Conservation (phyloP, 2,797 vertebrate genomes). For the Sarcophilus harrisii region DNA sequence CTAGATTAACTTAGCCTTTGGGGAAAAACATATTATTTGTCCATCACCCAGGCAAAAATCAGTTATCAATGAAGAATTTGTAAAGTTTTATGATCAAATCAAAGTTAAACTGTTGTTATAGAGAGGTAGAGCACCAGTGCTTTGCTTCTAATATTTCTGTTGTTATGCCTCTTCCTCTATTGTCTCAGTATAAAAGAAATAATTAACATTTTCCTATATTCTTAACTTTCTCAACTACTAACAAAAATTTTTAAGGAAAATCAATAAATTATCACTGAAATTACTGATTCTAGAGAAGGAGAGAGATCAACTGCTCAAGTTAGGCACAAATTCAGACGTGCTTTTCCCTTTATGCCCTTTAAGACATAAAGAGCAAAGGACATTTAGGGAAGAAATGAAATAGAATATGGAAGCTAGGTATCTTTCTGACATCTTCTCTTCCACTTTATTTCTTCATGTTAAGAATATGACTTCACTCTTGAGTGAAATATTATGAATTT, state of each 20-base stretch:
- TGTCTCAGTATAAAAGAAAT: neutral
- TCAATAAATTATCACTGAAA: neutral
- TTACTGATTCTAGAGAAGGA: neutral
- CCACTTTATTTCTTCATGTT: neutral
- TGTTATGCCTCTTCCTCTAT: neutral
- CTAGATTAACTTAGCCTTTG: neutral
- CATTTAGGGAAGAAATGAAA: neutral
- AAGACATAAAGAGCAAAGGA: neutral
- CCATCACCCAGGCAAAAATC: neutral
- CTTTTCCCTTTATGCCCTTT: neutral
- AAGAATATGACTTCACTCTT: neutral
- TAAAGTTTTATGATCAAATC: neutral
- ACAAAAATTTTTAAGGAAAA: neutral
- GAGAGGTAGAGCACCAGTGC: neutral
- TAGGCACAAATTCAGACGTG: neutral
- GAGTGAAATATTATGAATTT: neutral
- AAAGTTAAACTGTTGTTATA: no score
- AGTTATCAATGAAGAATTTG: neutral
- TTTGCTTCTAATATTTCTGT: neutral
- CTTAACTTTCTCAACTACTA: neutral
- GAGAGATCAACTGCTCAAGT: neutral
- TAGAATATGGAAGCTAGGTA: neutral
- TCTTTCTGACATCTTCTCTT: neutral
- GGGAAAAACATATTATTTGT: neutral
- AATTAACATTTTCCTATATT: neutral